Evolutionary conservation across 2,113 vertebrate genomes (phyloP).

Genomic region (Todiramphus saurophagus): DNA sequence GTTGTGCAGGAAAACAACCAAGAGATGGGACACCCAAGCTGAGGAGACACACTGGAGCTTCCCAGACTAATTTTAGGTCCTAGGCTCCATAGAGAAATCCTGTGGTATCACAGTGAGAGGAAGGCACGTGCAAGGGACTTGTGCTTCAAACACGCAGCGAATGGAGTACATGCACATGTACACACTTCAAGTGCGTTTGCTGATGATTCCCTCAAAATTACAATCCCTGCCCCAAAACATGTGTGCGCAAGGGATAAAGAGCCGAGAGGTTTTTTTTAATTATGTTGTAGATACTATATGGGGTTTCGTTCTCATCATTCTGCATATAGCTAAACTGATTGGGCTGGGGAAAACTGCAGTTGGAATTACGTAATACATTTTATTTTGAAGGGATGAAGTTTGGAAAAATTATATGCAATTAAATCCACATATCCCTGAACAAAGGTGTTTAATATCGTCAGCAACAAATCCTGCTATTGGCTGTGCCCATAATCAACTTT

Average conservation of each 20-base stretch:
- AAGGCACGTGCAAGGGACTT: fast-evolving
- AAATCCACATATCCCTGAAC: background rate
- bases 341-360: background rate
- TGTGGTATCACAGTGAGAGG: background rate
- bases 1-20: background rate
- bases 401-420: background rate
- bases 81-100: background rate
- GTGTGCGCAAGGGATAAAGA: background rate
- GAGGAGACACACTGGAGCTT: background rate
- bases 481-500: background rate
- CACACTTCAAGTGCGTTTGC: background rate
- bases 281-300: background rate
- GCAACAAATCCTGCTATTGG: background rate
- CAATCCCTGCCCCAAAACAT: background rate
- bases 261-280: background rate
- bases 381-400: background rate
- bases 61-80: background rate
- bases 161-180: background rate
- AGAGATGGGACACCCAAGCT: background rate
- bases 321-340: background rate
- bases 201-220: fast-evolving
- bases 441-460: background rate
- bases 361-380: background rate
- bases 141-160: background rate
- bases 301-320: background rate